Base-by-base conservation (phyloP, 2,113 vertebrate genomes). In the Silurus meridionalis region DNA sequence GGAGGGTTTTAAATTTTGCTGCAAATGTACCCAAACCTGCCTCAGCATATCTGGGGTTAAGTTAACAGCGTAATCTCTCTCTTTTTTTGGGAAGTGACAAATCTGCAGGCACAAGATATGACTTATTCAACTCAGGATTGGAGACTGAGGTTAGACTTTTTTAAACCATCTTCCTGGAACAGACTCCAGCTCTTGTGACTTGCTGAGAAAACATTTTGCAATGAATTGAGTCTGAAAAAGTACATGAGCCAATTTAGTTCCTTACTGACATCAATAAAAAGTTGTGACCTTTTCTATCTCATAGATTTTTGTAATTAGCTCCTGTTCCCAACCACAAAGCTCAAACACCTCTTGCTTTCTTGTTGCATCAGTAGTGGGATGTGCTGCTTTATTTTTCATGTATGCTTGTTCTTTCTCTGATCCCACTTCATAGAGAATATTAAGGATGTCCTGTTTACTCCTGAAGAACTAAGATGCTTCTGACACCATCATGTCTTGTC, bases 401-500 rank as follows among this genome's bases (percentile, higher is more conserved):
- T 86, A 85, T 83, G 71, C 78, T 82, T 94, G 90, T 94, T 95
- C 90, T 90, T 25, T 83, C 93, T 95, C 93, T 93, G 93, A 94
- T 94, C 94, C 88, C 64, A 91, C 93, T 94, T 95, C 94, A 94
- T 89, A 95, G 90, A 91, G 93, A 95, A 93, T 94, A 93, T 91
- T 91, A 91, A 93, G 90, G 77, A 87, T 88, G 85, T 92, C 89
- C 90, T 91, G 84, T 90, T 83, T 87, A 83, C 86, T 89, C 85
- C 52, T 14, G 72, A 60, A 85, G 69, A 89, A 88, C 71, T 55
- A 84, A 90, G 88, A 87, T 84, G 17, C 85, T 83, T 69, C 75
- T 84, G 87, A 88, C 91, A 88, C 83, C 75, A 83, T 78, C 81
- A 78, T 84, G 86, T 53, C 66, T 87, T 86, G 37, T 37, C 37